Conservation (phyloP, 2,888 invertebrate species). For the Stenchaetothrips biformis region DNA sequence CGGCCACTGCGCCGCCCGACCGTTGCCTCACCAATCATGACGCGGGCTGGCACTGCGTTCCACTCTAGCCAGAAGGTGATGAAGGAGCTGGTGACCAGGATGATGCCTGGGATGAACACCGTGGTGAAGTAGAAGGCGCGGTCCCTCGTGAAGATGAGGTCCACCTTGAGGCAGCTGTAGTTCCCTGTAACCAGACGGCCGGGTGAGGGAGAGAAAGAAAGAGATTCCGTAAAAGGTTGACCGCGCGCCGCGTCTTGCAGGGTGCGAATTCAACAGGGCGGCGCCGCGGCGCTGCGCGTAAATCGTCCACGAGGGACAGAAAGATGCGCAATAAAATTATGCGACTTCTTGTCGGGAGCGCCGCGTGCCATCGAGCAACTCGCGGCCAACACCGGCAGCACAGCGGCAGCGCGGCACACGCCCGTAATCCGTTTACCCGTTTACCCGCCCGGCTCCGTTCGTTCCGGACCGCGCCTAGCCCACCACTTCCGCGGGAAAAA, state of each 20-base stretch:
- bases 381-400: not conserved
- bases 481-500: too few species aligned
- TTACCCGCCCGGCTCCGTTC: not conserved
- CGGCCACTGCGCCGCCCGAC: too few species aligned
- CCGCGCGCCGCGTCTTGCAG: not conserved
- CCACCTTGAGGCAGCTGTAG: slow-evolving; percentile 93
- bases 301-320: not conserved
- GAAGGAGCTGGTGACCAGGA: slow-evolving; percentile 93
- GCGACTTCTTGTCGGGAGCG: not conserved
- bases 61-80: slow-evolving; percentile 97
- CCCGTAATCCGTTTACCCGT: not conserved
- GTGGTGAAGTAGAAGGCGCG: slow-evolving; percentile 96
- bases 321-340: slow-evolving; percentile 15
- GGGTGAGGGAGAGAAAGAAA: not conserved
- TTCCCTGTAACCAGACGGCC: slow-evolving; percentile 61
- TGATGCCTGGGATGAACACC: slow-evolving; percentile 93
- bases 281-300: not conserved
- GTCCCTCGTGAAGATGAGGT: slow-evolving; percentile 90
- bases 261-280: not conserved
- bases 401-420: not conserved
- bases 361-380: too few species aligned
- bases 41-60: slow-evolving; percentile 94
- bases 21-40: slow-evolving; percentile 79
- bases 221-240: not conserved
- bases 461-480: not conserved